These are phyloP conservation scores for Typhlichthys subterraneus DNA, from an alignment of 2,797 vertebrate genomes.

Conservation along the genomic window DNA sequence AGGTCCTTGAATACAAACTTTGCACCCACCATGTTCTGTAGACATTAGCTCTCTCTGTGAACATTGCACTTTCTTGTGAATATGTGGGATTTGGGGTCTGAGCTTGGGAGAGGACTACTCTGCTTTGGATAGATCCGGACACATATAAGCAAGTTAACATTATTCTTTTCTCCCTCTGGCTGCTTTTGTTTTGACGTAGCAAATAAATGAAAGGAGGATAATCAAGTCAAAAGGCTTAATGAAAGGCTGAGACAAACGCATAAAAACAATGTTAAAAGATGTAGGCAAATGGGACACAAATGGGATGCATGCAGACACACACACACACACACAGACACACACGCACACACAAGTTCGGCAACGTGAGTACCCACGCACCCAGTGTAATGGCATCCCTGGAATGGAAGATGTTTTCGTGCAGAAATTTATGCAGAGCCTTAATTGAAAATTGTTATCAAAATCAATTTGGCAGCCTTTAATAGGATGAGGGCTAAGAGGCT, in stretches of 20 bases:
- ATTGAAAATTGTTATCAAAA: slow-evolving; percentile 80
- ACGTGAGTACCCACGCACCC: not conserved
- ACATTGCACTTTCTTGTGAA: no score
- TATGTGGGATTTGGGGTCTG: no score
- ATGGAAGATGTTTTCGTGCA: slow-evolving; percentile 60
- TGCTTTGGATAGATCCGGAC: not conserved
- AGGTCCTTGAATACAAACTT: no score
- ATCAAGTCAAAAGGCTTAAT: slow-evolving; percentile 45
- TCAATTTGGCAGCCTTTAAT: slow-evolving; percentile 76
- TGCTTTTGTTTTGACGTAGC: slow-evolving; percentile 46
- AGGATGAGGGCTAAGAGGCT: slow-evolving; percentile 62
- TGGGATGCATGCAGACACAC: slow-evolving; percentile 1
- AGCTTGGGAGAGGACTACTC: no score
- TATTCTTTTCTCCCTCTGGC: slow-evolving; percentile 42
- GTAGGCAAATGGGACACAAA: not conserved
- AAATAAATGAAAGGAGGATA: slow-evolving; percentile 52
- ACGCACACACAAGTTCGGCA: not conserved
- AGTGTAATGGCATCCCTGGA: slow-evolving; percentile 52
- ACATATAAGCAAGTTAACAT: slow-evolving; percentile 22
- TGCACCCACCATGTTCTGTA: no score
- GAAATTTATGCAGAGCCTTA: slow-evolving; percentile 71
- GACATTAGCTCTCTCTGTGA: no score
- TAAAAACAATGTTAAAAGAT: not conserved
- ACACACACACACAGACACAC: not conserved
- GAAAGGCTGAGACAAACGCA: slow-evolving; percentile 13